Evolutionary conservation across 2,113 vertebrate genomes (phyloP).

Genomic region (Vulpes lagopus): DNA sequence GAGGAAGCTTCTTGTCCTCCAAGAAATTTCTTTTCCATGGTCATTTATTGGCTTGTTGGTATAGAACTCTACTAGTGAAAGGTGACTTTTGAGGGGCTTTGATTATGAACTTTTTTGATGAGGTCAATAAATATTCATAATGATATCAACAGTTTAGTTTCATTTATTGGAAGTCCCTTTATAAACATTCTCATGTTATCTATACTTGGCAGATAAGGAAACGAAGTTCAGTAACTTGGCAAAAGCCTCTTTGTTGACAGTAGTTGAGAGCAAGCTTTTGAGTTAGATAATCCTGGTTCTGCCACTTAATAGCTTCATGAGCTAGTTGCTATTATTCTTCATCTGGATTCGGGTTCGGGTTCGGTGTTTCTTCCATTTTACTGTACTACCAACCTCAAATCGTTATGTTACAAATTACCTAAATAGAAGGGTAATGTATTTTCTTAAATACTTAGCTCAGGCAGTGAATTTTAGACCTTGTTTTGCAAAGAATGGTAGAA

Average conservation of each 20-base stretch:
- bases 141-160: not conserved
- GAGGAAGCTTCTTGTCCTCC: not conserved
- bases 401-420: not conserved
- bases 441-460: not conserved
- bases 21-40: not conserved
- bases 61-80: not conserved
- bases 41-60: not conserved
- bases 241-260: not conserved
- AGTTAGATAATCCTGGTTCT: not conserved
- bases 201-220: constrained; percentile 26
- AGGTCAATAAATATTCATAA: constrained; percentile 29
- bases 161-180: not conserved
- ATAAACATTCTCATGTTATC: constrained; percentile 23
- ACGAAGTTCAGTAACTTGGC: not conserved
- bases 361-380: not conserved
- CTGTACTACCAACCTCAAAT: not conserved
- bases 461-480: not conserved
- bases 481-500: constrained; percentile 11
- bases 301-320: not conserved
- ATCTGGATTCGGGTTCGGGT: not conserved
- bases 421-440: not conserved
- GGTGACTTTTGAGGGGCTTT: not conserved
- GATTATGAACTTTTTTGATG: constrained; percentile 2
- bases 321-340: not conserved
- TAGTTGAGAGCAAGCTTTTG: not conserved